These are phyloP conservation scores for Himalopsyche tibetana DNA, from an alignment of 2,888 invertebrate species.

Conservation along the genomic window DNA sequence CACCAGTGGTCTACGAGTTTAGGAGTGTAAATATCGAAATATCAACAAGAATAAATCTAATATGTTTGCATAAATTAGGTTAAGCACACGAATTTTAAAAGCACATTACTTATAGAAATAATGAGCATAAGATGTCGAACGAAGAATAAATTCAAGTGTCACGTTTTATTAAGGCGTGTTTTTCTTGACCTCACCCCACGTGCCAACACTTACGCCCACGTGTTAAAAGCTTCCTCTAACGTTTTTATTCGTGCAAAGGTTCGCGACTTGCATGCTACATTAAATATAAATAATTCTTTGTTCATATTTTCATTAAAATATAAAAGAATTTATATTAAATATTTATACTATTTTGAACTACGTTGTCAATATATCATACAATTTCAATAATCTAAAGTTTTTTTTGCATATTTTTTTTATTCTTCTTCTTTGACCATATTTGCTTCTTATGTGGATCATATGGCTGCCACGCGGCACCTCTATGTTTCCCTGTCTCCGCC, in stretches of 20 bases:
- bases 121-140: neutral
- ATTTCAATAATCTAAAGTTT: too few species aligned
- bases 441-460: too few species aligned
- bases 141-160: neutral
- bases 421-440: too few species aligned
- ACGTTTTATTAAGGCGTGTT: conserved; percentile 15
- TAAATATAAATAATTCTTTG: neutral
- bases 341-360: too few species aligned
- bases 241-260: conserved; percentile 9
- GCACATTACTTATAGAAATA: neutral
- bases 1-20: too few species aligned
- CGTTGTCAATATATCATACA: too few species aligned
- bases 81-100: neutral
- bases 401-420: too few species aligned
- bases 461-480: too few species aligned
- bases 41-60: neutral
- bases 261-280: neutral
- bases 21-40: too few species aligned
- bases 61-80: neutral
- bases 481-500: too few species aligned
- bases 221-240: conserved; percentile 11
- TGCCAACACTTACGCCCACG: conserved; percentile 15
- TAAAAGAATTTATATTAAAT: too few species aligned
- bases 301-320: too few species aligned
- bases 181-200: conserved; percentile 26